phyloP scores from a whole-genome alignment of 2,113 vertebrate genomes.

The Romanogobio albipinnatus region DNA sequence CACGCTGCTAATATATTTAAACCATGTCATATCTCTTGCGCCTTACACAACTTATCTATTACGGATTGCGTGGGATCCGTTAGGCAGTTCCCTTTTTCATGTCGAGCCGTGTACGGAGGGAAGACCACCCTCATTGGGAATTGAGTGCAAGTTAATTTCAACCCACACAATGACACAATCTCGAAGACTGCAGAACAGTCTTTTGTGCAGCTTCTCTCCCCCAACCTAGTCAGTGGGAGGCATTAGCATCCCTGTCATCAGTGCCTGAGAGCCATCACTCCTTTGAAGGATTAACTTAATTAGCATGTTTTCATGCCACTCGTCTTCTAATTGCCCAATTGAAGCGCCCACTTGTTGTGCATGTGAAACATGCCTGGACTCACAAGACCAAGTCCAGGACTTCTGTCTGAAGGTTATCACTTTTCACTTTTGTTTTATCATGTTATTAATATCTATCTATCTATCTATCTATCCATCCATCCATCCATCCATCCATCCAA shows the following conservation, averaged over 20 bases:
- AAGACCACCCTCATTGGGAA: conserved; percentile 76
- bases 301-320: conserved; percentile 66
- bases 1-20: conserved; percentile 26
- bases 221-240: conserved; percentile 57
- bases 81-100: conserved; percentile 72
- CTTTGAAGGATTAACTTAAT: conserved; percentile 66
- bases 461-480: not conserved
- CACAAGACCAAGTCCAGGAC: conserved; percentile 32
- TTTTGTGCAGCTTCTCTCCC: conserved; percentile 56
- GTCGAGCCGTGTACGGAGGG: conserved; percentile 68
- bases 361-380: conserved; percentile 60
- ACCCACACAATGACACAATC: conserved; percentile 72
- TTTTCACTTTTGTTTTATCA: not conserved
- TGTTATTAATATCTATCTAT: no score
- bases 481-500: not conserved
- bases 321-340: conserved; percentile 59
- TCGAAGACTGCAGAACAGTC: conserved; percentile 49
- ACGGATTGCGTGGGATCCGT: conserved; percentile 72
- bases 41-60: conserved; percentile 70
- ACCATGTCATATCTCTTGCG: conserved; percentile 65
- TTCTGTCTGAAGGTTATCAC: conserved; percentile 20
- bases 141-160: conserved; percentile 74
- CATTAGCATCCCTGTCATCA: conserved; percentile 62
- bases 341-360: conserved; percentile 61
- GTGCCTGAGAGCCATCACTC: conserved; percentile 62